phyloP scores from a whole-genome alignment of 2,113 vertebrate species.

The Ctenomys sociabilis region DNA sequence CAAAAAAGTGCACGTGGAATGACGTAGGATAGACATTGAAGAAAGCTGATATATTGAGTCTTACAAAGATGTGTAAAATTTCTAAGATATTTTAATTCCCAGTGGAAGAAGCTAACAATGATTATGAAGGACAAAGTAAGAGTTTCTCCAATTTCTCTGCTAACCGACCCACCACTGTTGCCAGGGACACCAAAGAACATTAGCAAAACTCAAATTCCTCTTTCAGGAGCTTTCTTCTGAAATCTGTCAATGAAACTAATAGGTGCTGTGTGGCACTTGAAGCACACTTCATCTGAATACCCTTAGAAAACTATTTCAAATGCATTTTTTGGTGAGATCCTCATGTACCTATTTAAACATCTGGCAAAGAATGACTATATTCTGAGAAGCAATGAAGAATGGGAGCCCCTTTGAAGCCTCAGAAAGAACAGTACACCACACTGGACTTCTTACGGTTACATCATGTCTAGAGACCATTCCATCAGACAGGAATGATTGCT shows the following conservation, averaged over 20 bases:
- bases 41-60: not conserved
- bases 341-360: not conserved
- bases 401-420: not conserved
- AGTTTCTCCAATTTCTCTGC: no score
- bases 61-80: not conserved
- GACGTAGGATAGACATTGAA: not conserved
- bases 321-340: not conserved
- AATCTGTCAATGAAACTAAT: not conserved
- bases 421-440: not conserved
- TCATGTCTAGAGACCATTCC: not conserved
- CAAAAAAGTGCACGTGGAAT: not conserved
- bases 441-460: not conserved
- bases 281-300: not conserved
- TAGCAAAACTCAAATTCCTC: fast-evolving
- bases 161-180: no score
- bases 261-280: not conserved
- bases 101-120: not conserved
- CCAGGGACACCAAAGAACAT: fast-evolving
- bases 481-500: not conserved
- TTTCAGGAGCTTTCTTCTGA: not conserved
- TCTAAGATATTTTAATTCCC: not conserved
- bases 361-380: not conserved
- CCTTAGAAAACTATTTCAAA: not conserved
- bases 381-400: not conserved
- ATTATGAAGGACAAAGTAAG: fast-evolving